Evolutionary conservation across 37 sponge, comb jelly and placozoan genomes (phyloP).

Genomic region (Halichondria panicea): DNA sequence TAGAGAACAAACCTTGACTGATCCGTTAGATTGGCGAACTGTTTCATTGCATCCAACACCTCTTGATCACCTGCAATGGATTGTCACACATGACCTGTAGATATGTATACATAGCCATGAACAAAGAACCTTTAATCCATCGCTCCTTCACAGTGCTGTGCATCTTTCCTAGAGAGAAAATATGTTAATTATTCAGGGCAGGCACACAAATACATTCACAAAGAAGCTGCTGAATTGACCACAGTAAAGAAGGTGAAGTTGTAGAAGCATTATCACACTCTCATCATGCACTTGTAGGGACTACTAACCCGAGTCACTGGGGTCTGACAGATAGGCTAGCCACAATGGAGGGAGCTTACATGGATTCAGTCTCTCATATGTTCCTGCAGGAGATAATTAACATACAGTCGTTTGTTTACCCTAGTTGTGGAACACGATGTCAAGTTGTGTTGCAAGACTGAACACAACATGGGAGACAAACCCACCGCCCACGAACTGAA

Average conservation of each 20-base stretch:
- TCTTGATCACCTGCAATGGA: slow-evolving; percentile 57
- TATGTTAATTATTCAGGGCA: background rate
- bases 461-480: no score
- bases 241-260: no score
- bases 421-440: no score
- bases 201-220: no score
- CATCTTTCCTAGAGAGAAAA: slow-evolving; percentile 57
- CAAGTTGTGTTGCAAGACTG: no score
- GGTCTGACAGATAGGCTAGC: slow-evolving; percentile 84
- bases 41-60: slow-evolving; percentile 70
- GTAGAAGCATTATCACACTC: no score
- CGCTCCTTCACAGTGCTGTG: slow-evolving; percentile 81
- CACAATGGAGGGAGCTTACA: slow-evolving; percentile 71
- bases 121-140: slow-evolving; percentile 59
- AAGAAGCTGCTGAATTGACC: no score
- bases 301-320: slow-evolving; percentile 82
- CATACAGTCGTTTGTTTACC: no score
- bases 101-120: background rate
- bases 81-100: background rate
- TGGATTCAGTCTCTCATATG: slow-evolving; percentile 48
- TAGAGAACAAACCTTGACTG: slow-evolving; percentile 39
- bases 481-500: no score
- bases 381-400: no score
- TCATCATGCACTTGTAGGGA: background rate
- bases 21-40: slow-evolving; percentile 75